Percentiles rank a stretch among this genome's conserved stretches.
These are phyloP conservation scores for Pachyrhynchus sulphureomaculatus DNA, from an alignment of 1,140 invertebrate genomes.

Conservation along the genomic window DNA sequence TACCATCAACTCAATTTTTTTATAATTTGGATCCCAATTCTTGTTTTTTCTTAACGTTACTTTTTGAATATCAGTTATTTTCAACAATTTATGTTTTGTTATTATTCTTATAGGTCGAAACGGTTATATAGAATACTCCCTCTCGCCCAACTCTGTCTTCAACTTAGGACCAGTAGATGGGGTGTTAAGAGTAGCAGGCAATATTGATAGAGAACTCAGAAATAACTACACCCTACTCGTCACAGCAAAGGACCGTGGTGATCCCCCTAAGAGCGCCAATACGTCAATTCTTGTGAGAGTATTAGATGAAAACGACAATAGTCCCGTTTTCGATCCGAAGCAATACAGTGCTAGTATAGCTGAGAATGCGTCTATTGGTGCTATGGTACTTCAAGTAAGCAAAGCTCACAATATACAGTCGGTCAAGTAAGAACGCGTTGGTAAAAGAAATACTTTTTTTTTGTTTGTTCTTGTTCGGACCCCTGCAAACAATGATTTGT, in stretches of 20 bases:
- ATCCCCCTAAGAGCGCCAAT: conserved; percentile 73
- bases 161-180: conserved; percentile 86
- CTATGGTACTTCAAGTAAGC: conserved; percentile 78
- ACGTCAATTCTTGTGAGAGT: conserved; percentile 73
- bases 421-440: too few relatives aligned
- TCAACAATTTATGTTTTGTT: too few relatives aligned
- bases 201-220: conserved; percentile 80
- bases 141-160: conserved; percentile 70
- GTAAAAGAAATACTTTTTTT: too few relatives aligned
- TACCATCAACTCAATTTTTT: background rate
- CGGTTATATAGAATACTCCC: conserved; percentile 86
- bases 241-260: conserved; percentile 84
- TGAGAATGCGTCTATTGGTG: conserved; percentile 92
- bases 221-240: conserved; percentile 80
- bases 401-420: background rate
- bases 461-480: too few relatives aligned
- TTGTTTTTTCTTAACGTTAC: too few relatives aligned
- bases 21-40: background rate
- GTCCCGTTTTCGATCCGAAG: conserved; percentile 84
- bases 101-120: conserved; percentile 60
- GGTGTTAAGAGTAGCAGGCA: conserved; percentile 74
- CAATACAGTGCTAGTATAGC: conserved; percentile 85
- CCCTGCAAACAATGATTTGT: too few relatives aligned
- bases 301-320: conserved; percentile 92
- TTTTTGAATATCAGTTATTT: too few relatives aligned